These are phyloP conservation scores for Drosophila sordidula DNA, from an alignment of 2,888 invertebrate species.

Conservation along the genomic window DNA sequence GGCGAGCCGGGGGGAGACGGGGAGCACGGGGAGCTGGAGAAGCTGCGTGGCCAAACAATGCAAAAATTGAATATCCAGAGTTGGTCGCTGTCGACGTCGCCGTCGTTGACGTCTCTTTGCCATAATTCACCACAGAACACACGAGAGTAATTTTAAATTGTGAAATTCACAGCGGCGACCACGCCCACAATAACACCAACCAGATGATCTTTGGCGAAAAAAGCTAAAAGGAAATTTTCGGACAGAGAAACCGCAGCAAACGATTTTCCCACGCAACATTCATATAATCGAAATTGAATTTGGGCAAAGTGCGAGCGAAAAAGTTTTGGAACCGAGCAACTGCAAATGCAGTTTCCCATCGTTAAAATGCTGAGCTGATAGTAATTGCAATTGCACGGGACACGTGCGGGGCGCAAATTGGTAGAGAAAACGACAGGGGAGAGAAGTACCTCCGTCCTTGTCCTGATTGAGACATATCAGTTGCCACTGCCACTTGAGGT, in stretches of 20 bases:
- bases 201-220: constrained; percentile 27
- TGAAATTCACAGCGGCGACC: constrained; percentile 31
- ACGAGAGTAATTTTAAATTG: constrained; percentile 65
- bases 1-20: too few relatives aligned
- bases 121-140: constrained; percentile 50
- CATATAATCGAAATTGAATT: constrained; percentile 65
- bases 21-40: neutral
- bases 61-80: constrained; percentile 45
- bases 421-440: constrained; percentile 8
- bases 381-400: constrained; percentile 70
- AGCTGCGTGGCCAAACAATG: constrained; percentile 46
- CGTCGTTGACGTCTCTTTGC: constrained; percentile 16
- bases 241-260: constrained; percentile 64
- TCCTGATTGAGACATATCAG: constrained; percentile 74
- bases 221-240: constrained; percentile 34
- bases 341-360: constrained; percentile 67
- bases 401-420: constrained; percentile 76
- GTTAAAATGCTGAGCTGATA: constrained; percentile 64
- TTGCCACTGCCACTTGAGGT: constrained; percentile 58
- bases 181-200: constrained; percentile 43
- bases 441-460: constrained; percentile 3
- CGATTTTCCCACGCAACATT: constrained; percentile 64
- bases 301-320: constrained; percentile 49
- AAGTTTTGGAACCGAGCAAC: constrained; percentile 29
- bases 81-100: constrained; percentile 1